Percentiles rank a stretch among this genome's conserved stretches.
phyloP scores from a whole-genome alignment of 2,797 vertebrate genomes.

The Cuculus canorus region DNA sequence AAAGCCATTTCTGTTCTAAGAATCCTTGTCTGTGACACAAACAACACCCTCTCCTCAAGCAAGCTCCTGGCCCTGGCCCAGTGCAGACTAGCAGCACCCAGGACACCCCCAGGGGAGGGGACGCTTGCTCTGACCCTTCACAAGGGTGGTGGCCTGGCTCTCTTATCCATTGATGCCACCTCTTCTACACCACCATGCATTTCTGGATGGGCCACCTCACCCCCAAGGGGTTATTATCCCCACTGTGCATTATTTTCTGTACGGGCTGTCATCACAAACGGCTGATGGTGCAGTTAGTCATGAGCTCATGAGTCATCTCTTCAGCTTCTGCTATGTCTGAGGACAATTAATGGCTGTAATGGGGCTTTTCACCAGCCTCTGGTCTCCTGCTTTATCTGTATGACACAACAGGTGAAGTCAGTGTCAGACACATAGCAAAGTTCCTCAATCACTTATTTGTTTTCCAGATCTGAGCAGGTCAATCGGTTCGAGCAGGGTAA shows the following conservation, averaged over 20 bases:
- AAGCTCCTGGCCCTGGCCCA: not conserved
- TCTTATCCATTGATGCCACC: rapidly evolving
- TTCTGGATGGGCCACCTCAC: not conserved
- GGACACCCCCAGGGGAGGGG: no score
- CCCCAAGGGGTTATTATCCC: not conserved
- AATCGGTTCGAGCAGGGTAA: not conserved
- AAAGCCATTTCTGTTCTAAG: not conserved
- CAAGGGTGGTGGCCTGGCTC: not conserved
- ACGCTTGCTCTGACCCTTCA: rapidly evolving
- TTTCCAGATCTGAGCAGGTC: not conserved
- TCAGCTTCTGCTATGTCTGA: not conserved
- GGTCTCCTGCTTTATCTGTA: not conserved
- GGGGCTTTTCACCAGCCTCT: not conserved
- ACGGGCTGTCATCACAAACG: not conserved
- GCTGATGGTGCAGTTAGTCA: not conserved
- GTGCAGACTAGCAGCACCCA: not conserved
- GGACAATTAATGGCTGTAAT: not conserved
- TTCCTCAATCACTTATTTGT: not conserved
- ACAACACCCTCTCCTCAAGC: rapidly evolving
- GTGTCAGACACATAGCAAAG: rapidly evolving
- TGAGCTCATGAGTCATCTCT: not conserved
- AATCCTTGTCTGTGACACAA: not conserved
- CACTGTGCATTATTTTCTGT: not conserved
- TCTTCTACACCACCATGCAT: rapidly evolving
- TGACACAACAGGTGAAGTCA: rapidly evolving